These are phyloP conservation scores for Laupala kohalensis DNA, from an alignment of 1,140 invertebrate species.

Conservation along the genomic window DNA sequence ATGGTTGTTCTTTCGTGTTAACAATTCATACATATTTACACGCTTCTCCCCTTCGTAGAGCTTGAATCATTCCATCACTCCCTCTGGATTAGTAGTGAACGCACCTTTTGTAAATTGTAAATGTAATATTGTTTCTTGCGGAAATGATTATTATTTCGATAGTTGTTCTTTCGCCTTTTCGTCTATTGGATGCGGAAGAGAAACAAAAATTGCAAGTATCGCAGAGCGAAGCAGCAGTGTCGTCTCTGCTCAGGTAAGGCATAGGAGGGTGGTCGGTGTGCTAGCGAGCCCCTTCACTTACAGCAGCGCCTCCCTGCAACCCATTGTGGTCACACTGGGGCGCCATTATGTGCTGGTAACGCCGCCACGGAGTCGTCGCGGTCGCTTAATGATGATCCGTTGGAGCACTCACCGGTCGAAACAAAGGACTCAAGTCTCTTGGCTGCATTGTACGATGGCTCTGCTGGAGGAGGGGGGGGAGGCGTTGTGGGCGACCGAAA, in stretches of 20 bases:
- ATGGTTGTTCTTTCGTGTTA: neutral
- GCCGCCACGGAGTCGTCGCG: neutral
- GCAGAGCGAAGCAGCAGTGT: too few relatives aligned
- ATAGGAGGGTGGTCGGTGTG: neutral
- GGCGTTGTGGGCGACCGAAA: neutral
- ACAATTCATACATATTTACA: neutral
- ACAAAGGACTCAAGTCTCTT: neutral
- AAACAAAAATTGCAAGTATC: too few relatives aligned
- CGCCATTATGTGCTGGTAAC: neutral
- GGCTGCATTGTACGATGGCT: neutral
- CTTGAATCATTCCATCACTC: too few relatives aligned
- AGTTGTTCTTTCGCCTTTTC: too few relatives aligned
- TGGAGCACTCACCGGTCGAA: neutral
- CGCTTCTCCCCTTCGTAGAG: too few relatives aligned
- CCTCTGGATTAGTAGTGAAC: too few relatives aligned
- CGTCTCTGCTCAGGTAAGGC: too few relatives aligned
- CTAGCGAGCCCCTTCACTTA: neutral
- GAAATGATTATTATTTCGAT: too few relatives aligned
- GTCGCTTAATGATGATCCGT: neutral
- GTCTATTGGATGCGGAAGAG: too few relatives aligned
- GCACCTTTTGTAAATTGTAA: too few relatives aligned
- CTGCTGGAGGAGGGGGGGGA: neutral
- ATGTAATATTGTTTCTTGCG: too few relatives aligned
- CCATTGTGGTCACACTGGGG: neutral
- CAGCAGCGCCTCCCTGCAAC: neutral